phyloP scores from a whole-genome alignment of 1,140 invertebrate species.

The Artemia franciscana region DNA sequence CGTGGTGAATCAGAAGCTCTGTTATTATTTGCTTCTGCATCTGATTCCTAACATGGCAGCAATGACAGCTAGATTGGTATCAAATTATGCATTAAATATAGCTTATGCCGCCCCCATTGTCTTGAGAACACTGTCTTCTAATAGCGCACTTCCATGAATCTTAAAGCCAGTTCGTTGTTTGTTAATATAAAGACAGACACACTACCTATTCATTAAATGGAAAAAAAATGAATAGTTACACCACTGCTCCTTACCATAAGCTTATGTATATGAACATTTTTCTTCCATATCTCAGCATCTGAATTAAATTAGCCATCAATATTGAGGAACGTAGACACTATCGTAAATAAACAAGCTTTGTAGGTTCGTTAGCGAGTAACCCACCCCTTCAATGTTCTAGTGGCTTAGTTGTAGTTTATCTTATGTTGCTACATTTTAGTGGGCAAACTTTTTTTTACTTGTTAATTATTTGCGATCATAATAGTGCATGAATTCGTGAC shows the following conservation, averaged over 20 bases:
- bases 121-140: too few species aligned
- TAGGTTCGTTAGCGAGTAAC: too few species aligned
- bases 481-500: too few species aligned
- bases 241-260: not conserved
- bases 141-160: too few species aligned
- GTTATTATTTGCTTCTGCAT: not conserved
- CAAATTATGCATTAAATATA: not conserved
- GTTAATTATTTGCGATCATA: too few species aligned
- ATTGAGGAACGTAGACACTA: too few species aligned
- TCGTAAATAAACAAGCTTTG: too few species aligned
- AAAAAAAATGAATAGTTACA: not conserved
- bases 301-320: not conserved
- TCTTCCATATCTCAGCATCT: not conserved
- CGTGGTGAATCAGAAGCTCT: not conserved
- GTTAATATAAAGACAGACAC: not conserved
- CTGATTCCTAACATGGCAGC: not conserved
- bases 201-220: not conserved
- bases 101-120: not conserved
- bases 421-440: too few species aligned
- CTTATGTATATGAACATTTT: not conserved
- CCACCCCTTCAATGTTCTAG: too few species aligned
- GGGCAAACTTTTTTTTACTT: too few species aligned
- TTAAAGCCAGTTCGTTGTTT: not conserved
- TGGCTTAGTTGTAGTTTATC: too few species aligned
- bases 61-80: not conserved